phyloP scores from a whole-genome alignment of 2,888 invertebrate genomes.

The Habrosyne pyritoides region DNA sequence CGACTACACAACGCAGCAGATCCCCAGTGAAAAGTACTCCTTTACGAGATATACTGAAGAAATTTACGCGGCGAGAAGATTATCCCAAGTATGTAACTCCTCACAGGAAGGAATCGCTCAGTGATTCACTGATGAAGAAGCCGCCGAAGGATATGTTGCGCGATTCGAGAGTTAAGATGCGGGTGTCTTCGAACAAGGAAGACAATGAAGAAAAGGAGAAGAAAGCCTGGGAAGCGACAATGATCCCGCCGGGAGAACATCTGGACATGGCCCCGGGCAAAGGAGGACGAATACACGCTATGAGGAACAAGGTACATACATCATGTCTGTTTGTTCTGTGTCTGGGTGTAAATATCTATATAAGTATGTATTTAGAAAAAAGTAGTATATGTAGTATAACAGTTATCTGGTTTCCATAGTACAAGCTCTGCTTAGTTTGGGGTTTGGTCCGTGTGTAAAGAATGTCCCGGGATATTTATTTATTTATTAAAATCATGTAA shows the following conservation, averaged over 20 bases:
- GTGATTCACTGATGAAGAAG: background rate
- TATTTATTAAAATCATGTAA: too few species aligned
- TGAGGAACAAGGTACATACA: constrained; percentile 43
- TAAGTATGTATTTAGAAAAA: too few species aligned
- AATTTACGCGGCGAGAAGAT: background rate
- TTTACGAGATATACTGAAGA: background rate
- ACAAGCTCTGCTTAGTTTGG: too few species aligned
- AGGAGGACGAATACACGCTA: constrained; percentile 40
- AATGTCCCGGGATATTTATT: too few species aligned
- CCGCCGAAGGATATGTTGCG: background rate
- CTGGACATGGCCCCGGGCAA: constrained; percentile 63
- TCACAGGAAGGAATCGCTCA: background rate
- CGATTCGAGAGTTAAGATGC: background rate
- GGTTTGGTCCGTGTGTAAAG: too few species aligned
- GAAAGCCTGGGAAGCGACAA: background rate
- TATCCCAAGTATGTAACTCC: background rate
- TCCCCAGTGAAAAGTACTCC: background rate
- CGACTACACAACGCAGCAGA: background rate
- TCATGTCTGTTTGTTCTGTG: too few species aligned
- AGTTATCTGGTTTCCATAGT: too few species aligned
- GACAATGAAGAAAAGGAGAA: background rate
- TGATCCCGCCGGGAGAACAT: constrained; percentile 23
- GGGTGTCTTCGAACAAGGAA: background rate
- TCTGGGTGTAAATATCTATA: too few species aligned
- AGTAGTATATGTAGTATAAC: too few species aligned